Conservation (phyloP, 1,140 invertebrate species). For the Calephelis nemesis region DNA sequence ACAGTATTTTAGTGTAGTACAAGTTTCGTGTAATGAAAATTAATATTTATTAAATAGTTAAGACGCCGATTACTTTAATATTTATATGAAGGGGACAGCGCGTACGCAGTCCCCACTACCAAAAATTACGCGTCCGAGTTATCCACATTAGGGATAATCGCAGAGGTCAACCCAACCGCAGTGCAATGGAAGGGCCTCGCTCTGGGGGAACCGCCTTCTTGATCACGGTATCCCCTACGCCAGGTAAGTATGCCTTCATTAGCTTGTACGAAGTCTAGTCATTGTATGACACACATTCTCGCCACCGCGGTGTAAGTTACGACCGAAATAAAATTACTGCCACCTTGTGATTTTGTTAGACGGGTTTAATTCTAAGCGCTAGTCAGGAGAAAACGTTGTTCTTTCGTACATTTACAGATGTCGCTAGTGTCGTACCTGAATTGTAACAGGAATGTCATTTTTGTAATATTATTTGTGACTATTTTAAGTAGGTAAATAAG, state of each 20-base stretch:
- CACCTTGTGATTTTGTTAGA: conserved; percentile 19
- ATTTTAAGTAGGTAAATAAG: no score
- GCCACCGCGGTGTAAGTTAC: conserved; percentile 19
- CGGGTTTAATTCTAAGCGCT: neutral
- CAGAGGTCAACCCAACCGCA: no score
- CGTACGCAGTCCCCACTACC: conserved; percentile 50
- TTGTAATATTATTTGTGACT: no score
- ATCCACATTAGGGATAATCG: conserved; percentile 48
- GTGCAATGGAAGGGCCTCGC: no score
- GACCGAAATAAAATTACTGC: neutral
- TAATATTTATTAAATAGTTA: no score
- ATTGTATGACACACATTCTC: neutral
- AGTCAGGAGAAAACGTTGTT: neutral
- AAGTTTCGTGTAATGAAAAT: no score
- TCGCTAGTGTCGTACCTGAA: neutral
- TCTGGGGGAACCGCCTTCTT: no score
- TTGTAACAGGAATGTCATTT: no score
- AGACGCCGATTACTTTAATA: no score
- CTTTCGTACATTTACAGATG: conserved; percentile 7
- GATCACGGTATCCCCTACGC: no score
- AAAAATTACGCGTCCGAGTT: conserved; percentile 49
- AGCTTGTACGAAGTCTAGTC: neutral
- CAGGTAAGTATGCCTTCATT: conserved; percentile 40
- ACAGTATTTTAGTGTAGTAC: no score
- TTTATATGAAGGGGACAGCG: conserved; percentile 37